Conservation (phyloP, 2,113 vertebrate species). For the Ursus arctos region DNA sequence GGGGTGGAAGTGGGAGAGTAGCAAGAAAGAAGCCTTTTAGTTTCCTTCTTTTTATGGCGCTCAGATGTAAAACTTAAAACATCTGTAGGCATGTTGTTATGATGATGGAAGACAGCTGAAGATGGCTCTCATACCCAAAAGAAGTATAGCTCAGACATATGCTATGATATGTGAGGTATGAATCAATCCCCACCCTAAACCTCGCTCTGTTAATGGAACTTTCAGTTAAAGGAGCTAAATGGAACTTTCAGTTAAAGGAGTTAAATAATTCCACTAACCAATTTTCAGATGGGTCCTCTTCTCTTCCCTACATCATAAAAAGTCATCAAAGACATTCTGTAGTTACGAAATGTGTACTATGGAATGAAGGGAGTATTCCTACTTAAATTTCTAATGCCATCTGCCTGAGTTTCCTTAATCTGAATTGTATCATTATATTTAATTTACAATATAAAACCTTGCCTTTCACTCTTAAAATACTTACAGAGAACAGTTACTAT, state of each 20-base stretch:
- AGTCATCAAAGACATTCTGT: not conserved
- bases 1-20: fast-evolving
- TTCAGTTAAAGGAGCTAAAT: not conserved
- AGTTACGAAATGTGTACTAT: not conserved
- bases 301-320: not conserved
- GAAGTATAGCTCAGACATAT: not conserved
- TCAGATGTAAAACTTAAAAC: not conserved
- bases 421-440: slow-evolving; percentile 17
- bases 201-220: not conserved
- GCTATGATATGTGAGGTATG: not conserved
- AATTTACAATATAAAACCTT: not conserved
- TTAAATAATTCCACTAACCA: not conserved
- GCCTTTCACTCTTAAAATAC: not conserved
- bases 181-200: not conserved
- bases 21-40: not conserved
- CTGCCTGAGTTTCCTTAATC: not conserved
- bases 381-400: not conserved
- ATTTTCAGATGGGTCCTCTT: not conserved
- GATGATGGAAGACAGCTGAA: not conserved
- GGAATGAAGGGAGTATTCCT: not conserved
- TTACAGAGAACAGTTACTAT: not conserved
- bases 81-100: not conserved
- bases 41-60: not conserved
- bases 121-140: not conserved
- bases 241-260: not conserved